Evolutionary conservation across 1,140 invertebrate genomes (phyloP).

Genomic region (Cotesia vestalis): DNA sequence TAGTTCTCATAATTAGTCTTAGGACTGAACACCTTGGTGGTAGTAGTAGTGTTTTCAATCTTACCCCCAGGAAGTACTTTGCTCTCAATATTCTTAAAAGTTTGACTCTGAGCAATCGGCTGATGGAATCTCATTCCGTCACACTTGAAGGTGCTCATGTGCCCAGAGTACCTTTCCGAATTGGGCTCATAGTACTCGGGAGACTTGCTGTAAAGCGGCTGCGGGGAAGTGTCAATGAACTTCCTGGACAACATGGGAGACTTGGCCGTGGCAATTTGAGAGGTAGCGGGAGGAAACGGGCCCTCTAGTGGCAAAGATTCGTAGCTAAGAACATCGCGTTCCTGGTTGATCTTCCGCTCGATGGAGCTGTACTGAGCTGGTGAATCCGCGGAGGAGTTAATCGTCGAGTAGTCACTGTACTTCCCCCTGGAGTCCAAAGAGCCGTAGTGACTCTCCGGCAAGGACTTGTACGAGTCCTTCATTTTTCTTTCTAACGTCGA

Average conservation of each 20-base stretch:
- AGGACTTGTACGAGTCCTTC: constrained; percentile 46
- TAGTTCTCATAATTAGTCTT: constrained; percentile 43
- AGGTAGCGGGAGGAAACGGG: constrained; percentile 27
- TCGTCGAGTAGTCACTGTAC: constrained; percentile 33
- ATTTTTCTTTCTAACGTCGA: constrained; percentile 58
- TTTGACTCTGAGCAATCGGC: constrained; percentile 49
- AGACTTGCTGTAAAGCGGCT: constrained; percentile 36
- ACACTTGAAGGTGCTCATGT: constrained; percentile 55
- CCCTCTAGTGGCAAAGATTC: constrained; percentile 34
- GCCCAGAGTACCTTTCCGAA: constrained; percentile 44
- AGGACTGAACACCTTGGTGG: too few species aligned
- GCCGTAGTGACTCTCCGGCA: constrained; percentile 43
- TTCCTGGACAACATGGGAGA: constrained; percentile 5
- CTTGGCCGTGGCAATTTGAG: constrained; percentile 17
- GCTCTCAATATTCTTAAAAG: constrained; percentile 51
- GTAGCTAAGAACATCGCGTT: constrained; percentile 37
- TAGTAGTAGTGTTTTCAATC: constrained; percentile 61
- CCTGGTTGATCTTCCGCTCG: constrained; percentile 56
- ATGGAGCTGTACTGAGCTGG: constrained; percentile 57
- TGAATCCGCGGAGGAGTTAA: constrained; percentile 42
- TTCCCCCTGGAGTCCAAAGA: constrained; percentile 35
- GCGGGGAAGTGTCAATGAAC: constrained; percentile 8
- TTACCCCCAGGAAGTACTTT: constrained; percentile 50
- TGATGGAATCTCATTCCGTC: constrained; percentile 7
- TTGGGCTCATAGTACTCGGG: constrained; percentile 40